A percentile compares a stretch with the other conserved stretches of the same genome.
Evolutionary conservation across 2,797 vertebrate species (phyloP).

Genomic region (Poeciliopsis turneri): DNA sequence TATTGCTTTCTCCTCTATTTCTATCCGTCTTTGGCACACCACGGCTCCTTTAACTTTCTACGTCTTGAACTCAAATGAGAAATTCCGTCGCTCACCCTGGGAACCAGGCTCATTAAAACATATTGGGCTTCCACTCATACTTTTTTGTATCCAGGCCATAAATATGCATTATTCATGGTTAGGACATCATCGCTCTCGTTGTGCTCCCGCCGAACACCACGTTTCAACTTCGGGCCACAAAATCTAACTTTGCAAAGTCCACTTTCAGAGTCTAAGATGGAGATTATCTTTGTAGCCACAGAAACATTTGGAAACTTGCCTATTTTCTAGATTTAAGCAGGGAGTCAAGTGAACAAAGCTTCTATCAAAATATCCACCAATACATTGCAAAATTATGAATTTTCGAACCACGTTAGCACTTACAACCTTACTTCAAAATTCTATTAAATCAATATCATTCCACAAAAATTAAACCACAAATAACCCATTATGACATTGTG

Average conservation of each 20-base stretch:
- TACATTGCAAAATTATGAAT: no score
- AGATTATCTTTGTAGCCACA: background rate
- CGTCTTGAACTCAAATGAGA: conserved; percentile 62
- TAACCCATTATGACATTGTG: no score
- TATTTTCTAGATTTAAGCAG: conserved; percentile 1
- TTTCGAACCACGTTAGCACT: no score
- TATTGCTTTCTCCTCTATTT: conserved; percentile 25
- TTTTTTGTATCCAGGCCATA: conserved; percentile 58
- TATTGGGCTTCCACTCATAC: conserved; percentile 42
- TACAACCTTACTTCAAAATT: no score
- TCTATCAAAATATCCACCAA: background rate
- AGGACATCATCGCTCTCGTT: conserved; percentile 54
- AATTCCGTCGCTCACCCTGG: conserved; percentile 54
- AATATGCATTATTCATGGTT: conserved; percentile 67
- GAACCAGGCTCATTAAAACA: conserved; percentile 70
- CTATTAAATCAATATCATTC: no score
- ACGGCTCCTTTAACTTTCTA: conserved; percentile 61
- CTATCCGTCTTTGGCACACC: conserved; percentile 15
- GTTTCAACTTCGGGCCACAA: conserved; percentile 31
- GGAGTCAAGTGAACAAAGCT: background rate
- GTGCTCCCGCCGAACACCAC: conserved; percentile 14
- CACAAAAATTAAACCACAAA: no score
- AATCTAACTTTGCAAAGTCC: conserved; percentile 18
- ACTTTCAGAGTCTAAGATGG: background rate
- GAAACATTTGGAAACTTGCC: conserved; percentile 22